Conservation (phyloP, 2,113 vertebrate genomes). For the Arvicanthis niloticus region DNA sequence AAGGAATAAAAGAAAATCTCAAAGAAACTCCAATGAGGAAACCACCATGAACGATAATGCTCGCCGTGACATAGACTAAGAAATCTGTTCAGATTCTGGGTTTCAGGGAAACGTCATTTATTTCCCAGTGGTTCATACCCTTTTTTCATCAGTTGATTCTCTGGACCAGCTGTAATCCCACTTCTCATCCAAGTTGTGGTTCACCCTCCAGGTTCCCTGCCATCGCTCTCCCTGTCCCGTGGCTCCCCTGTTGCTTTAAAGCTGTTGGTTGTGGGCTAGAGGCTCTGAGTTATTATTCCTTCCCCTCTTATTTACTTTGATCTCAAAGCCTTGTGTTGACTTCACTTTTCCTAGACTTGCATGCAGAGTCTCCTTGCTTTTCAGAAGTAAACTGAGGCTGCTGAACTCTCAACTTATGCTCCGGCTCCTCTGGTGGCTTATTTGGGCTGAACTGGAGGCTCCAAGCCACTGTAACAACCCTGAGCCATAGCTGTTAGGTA, state of each 20-base stretch:
- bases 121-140: constrained; percentile 6
- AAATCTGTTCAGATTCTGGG: constrained; percentile 50
- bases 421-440: background rate
- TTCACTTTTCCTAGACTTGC: constrained; percentile 57
- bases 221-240: constrained; percentile 64
- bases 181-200: constrained; percentile 77
- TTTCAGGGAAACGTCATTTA: constrained; percentile 60
- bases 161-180: constrained; percentile 73
- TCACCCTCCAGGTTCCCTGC: constrained; percentile 61
- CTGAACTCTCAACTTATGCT: background rate
- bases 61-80: constrained; percentile 39
- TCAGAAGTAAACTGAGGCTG: constrained; percentile 67
- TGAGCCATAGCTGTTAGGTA: constrained; percentile 67
- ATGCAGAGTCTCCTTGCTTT: constrained; percentile 64
- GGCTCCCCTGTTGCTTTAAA: constrained; percentile 82
- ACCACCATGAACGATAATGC: background rate
- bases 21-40: background rate
- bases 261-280: constrained; percentile 81
- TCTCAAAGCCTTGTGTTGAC: too few species aligned
- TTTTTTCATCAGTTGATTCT: constrained; percentile 75
- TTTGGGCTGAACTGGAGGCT: constrained; percentile 63
- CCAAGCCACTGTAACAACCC: constrained; percentile 55
- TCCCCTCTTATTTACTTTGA: constrained; percentile 61
- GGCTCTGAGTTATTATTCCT: constrained; percentile 76
- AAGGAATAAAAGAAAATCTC: background rate